Evolutionary conservation across 2,797 vertebrate genomes (phyloP), one percentile per base, ranked within the genome.

Genomic region (Sciaenops ocellatus): DNA sequence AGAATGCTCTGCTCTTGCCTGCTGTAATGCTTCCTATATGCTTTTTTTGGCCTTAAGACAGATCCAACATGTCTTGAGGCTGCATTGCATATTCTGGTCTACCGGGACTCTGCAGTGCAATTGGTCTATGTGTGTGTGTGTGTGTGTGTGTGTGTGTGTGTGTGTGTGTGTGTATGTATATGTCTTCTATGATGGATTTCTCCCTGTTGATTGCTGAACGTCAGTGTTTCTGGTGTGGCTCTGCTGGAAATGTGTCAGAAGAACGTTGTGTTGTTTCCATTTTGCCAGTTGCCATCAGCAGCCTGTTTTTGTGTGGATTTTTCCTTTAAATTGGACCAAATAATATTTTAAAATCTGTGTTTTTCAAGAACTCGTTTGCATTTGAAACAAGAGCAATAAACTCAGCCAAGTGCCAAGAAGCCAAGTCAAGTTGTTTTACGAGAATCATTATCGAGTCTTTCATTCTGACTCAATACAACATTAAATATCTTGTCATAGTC

Each of bases 301-400:
- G 84, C 80, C 82, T 50, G 30, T 59, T 82, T 82, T 61, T 55
- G 66, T 20, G 44, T 9, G 38, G 50, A 41, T 76, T 18, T 63
- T 46, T 57, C 38, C 64, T 67, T 78, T 78, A 80, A 78, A 75
- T 75, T 48, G 30, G 57, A 82, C 76, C 13, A 76, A 80, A 73
- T 67, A 26, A 46, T 79, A 24, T 64, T 48, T 69, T 77, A 15
- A 67, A 76, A 46, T 82, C 24, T 73, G n/a, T n/a, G 28, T 42
- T 78, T 67, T 79, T 76, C 63, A 71, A 57, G 46, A 70, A 70
- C 47, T 81, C 16, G 79, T 90, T 90, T 81, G 82, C 73, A 83
- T 83, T 74, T 81, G 52, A 78, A 83, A 73, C 10, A 42, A 72
- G 56, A 65, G 48, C 34, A 68, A 79, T 82, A 73, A 73, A 41